Base-by-base conservation (phyloP, 2,113 vertebrate genomes). In the Cyprinus carpio region DNA sequence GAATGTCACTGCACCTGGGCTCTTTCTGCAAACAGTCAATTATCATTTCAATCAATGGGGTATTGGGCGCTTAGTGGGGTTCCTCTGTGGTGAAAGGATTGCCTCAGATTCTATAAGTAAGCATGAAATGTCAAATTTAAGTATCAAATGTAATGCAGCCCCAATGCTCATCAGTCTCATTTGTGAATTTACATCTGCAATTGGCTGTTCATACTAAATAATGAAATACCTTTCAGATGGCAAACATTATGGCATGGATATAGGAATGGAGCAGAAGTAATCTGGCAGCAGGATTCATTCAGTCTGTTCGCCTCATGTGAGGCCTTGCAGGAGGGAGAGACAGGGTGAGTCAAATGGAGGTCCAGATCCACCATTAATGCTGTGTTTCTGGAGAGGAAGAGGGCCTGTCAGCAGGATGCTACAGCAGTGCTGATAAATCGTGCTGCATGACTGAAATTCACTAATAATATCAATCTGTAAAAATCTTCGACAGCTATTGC, bases 21-120 rank as follows among this genome's bases (percentile, higher is more conserved):
- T 89, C 84, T 20, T 82, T 86, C 86, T 75, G 78, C 79, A 88
- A 83, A 87, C 87, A 87, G 75, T 83, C 81, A 88, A 87, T 87
- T 88, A 88, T 69, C 75, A 46, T 85, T 90, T 79, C 85, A 90
- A 90, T 90, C 89, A 90, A 62, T 51, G 72, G 64, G 75, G 79
- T 84, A 79, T 84, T 86, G 78, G 85, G 62, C 40, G 65, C 82
- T 67, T 84, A 79, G 81, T 60, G 29, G 85, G 76, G 87, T 56
- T 29, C 76, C 82, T 75, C 75, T 86, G 74, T 72, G 62, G 69
- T 29, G 72, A 82, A 83, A 82, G 85, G 67, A 56, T 82, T 82
- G 77, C 84, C 82, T 81, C 69, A 80, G 27, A 76, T 83, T 85
- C 82, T 83, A 88, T 79, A 76, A 88, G 80, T 83, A 85, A 88